Evolutionary conservation across 2,888 invertebrate genomes (phyloP).

Genomic region (Lasius platythorax): DNA sequence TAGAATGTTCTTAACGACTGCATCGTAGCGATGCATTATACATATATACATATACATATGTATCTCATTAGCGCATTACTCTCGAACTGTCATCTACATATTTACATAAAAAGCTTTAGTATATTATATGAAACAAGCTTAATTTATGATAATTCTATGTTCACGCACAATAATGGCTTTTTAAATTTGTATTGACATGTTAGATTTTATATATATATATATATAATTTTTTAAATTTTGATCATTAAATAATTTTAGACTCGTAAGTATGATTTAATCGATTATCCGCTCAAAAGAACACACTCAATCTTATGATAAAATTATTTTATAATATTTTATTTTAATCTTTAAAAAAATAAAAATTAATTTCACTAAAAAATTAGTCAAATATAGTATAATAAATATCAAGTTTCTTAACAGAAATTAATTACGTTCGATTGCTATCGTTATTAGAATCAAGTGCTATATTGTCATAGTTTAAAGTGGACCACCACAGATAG

Average conservation of each 20-base stretch:
- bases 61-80: conserved; percentile 22
- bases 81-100: not conserved
- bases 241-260: not conserved
- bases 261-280: not conserved
- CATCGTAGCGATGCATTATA: not conserved
- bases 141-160: not conserved
- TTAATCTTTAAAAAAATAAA: not conserved
- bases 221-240: not conserved
- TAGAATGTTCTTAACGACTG: not conserved
- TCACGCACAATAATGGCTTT: not conserved
- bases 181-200: conserved; percentile 7
- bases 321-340: not conserved
- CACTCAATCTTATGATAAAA: not conserved
- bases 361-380: not conserved
- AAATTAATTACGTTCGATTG: conserved; percentile 4
- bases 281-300: not conserved
- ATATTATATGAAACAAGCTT: not conserved
- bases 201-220: not conserved
- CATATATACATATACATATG: not conserved
- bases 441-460: not conserved
- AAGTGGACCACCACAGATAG: not conserved
- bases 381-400: not conserved
- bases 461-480: conserved; percentile 11
- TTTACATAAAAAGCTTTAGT: not conserved
- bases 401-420: not conserved